Conservation (phyloP, 1,140 invertebrate genomes). For the Schlechtendalia chinensis region DNA sequence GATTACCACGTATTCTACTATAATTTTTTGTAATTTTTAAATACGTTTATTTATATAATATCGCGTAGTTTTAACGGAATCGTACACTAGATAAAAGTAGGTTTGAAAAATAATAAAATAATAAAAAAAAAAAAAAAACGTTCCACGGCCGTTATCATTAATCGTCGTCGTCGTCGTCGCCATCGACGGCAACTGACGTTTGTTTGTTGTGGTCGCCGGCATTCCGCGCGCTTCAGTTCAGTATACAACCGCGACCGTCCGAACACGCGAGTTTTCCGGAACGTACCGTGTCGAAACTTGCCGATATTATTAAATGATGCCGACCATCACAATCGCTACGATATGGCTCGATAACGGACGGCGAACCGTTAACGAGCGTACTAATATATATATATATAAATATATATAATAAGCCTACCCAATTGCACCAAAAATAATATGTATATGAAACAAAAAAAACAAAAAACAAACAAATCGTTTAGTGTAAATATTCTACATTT, state of each 20-base stretch:
- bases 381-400: too few relatives aligned
- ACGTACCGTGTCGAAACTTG: too few relatives aligned
- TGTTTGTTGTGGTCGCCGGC: neutral
- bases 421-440: slow-evolving; percentile 44
- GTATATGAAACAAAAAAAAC: neutral
- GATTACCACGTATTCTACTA: slow-evolving; percentile 35
- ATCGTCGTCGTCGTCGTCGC: neutral
- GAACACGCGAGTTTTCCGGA: neutral
- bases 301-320: too few relatives aligned
- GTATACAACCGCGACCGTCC: too few relatives aligned
- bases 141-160: neutral
- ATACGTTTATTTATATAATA: slow-evolving; percentile 39
- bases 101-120: too few relatives aligned
- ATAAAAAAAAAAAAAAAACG: too few relatives aligned
- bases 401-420: slow-evolving; percentile 43
- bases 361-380: slow-evolving; percentile 24
- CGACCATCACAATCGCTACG: too few relatives aligned
- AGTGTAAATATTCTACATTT: slow-evolving; percentile 44
- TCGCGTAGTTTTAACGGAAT: slow-evolving; percentile 29
- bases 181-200: neutral
- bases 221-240: neutral
- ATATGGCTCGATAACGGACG: neutral
- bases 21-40: slow-evolving; percentile 45
- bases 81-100: slow-evolving; percentile 40
- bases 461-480: slow-evolving; percentile 36